phyloP scores from a whole-genome alignment of 2,888 invertebrate genomes.

The Rhabditoides inermis region DNA sequence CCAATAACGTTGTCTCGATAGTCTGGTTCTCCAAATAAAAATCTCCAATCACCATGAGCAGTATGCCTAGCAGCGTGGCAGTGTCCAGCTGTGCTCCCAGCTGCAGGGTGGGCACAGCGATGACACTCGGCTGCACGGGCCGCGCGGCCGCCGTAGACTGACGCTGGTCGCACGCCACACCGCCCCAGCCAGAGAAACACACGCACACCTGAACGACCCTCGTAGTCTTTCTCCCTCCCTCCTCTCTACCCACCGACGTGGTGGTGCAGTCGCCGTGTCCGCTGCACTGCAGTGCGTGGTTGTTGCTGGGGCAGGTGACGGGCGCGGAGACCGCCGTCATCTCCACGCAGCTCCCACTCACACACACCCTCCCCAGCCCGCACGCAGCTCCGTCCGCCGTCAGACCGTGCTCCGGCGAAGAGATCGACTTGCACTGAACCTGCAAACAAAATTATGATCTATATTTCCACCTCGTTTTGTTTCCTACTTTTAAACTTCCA shows the following conservation, averaged over 20 bases:
- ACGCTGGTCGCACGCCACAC: constrained; percentile 51
- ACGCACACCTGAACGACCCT: constrained; percentile 74
- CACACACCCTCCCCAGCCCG: constrained; percentile 32
- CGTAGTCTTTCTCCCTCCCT: neutral
- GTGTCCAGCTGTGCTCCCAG: constrained; percentile 48
- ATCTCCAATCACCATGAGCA: constrained; percentile 40
- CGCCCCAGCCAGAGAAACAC: constrained; percentile 68
- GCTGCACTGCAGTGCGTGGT: constrained; percentile 80
- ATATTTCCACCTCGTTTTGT: too few relatives aligned
- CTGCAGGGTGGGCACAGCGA: constrained; percentile 29
- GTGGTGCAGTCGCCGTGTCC: constrained; percentile 69
- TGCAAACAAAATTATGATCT: constrained; percentile 7
- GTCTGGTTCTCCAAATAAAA: neutral
- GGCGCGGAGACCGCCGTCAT: constrained; percentile 35
- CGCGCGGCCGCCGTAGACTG: neutral
- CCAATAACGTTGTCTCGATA: too few relatives aligned
- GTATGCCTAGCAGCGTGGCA: constrained; percentile 54
- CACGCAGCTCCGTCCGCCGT: constrained; percentile 39
- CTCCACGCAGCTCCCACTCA: constrained; percentile 32
- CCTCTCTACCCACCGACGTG: constrained; percentile 9
- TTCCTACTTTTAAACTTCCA: too few relatives aligned
- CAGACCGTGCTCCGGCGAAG: constrained; percentile 25
- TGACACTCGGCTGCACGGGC: constrained; percentile 3
- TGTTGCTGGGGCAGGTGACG: constrained; percentile 71
- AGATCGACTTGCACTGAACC: constrained; percentile 33